Evolutionary conservation across 2,113 vertebrate genomes (phyloP), one percentile per base, ranked within the genome.

Genomic region (Manacus vitellinus): DNA sequence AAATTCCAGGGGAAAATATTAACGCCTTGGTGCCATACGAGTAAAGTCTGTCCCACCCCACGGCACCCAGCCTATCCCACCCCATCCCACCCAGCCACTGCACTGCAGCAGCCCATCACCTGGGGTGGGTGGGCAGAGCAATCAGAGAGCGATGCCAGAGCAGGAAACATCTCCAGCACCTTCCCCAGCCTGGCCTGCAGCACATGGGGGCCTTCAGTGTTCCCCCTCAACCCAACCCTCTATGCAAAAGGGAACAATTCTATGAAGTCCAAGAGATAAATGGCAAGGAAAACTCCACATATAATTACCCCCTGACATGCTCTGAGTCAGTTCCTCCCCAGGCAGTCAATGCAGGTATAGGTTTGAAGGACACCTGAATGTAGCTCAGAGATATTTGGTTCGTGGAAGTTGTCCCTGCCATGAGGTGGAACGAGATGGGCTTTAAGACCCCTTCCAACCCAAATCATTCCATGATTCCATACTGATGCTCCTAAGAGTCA

Each of bases 91-190:
- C 4, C 2, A 14, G 16, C 2, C 4, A 9, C 20, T 3, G 59
- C 2, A 41, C 44, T 31, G 58, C 51, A 61, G 47, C 59, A 61
- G 88, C 61, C 65, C 1, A 37, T 43, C n/a, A 7, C 43, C 86
- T 51, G 56, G 73, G 43, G 7, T 21, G 52, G 46, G 16, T 4
- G 31, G 33, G 62, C 41, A 2, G 27, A 55, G 65, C 31, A 75
- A 39, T 0, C 2, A 0, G 33, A 55, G 20, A 46, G 35, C 1
- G 0, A 37, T 20, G 43, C 31, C 1, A 1, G n/a, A 52, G 78
- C 63, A 47, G 62, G 75, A 41, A 65, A 28, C 41, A 7, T 7
- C 70, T 44, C 47, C 68, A 58, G 62, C 63, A 84, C 47, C 35
- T 66, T 7, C 58, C 65, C 27, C 43, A 43, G 61, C 44, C 51